Evolutionary conservation across 1,140 invertebrate species (phyloP).

Genomic region (Maniola jurtina): DNA sequence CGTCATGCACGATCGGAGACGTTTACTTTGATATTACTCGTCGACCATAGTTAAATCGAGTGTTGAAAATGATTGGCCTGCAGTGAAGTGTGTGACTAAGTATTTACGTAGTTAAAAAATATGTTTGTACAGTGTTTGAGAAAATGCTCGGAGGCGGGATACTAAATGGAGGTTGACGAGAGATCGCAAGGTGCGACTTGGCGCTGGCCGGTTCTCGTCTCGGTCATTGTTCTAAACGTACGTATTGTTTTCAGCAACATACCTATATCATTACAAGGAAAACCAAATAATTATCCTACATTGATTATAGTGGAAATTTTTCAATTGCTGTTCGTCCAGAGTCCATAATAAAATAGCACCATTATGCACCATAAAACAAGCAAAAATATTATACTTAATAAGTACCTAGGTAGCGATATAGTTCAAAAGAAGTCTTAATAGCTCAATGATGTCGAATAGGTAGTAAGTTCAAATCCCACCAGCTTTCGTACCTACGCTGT

Average conservation of each 20-base stretch:
- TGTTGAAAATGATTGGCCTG: constrained; percentile 27
- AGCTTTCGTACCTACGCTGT: no score
- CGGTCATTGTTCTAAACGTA: constrained; percentile 64
- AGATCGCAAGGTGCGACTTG: constrained; percentile 46
- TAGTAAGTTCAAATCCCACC: no score
- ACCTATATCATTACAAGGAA: no score
- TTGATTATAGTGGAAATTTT: no score
- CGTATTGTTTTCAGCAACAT: constrained; percentile 32
- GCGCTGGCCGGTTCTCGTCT: constrained; percentile 67
- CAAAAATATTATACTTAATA: no score
- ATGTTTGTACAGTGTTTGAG: constrained; percentile 23
- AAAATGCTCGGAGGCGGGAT: constrained; percentile 40
- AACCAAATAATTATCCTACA: no score
- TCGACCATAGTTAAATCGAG: constrained; percentile 2
- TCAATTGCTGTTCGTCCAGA: no score
- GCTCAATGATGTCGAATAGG: no score
- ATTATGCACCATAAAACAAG: no score
- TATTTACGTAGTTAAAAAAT: constrained; percentile 20
- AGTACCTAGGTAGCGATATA: no score
- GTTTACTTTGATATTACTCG: constrained; percentile 20
- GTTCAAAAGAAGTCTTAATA: no score
- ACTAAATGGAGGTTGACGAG: constrained; percentile 61
- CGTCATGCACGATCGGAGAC: constrained; percentile 58
- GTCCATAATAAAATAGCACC: no score
- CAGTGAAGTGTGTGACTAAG: constrained; percentile 27